Evolutionary conservation across 1,140 invertebrate genomes (phyloP).

Genomic region (Ylistrum balloti): DNA sequence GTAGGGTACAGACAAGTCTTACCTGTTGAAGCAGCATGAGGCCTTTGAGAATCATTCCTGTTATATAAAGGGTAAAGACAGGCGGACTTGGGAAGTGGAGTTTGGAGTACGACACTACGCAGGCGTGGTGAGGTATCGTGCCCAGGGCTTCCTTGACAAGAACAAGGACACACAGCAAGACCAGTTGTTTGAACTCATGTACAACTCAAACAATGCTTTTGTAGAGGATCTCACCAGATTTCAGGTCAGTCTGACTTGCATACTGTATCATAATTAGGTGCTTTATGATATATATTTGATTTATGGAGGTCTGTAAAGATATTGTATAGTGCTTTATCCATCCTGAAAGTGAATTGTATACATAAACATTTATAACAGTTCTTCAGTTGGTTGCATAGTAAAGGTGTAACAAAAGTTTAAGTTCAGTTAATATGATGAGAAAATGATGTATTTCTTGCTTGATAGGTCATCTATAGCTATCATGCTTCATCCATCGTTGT

Average conservation of each 20-base stretch:
- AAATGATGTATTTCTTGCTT: too few species aligned
- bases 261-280: too few species aligned
- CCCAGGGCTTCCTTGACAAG: slow-evolving; percentile 98
- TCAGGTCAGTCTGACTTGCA: slow-evolving; percentile 84
- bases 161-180: slow-evolving; percentile 99
- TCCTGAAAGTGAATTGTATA: too few species aligned
- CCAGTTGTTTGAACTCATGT: slow-evolving; percentile 96
- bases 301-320: too few species aligned
- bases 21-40: slow-evolving; percentile 93
- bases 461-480: too few species aligned
- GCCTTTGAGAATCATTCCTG: slow-evolving; percentile 93
- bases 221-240: slow-evolving; percentile 93
- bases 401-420: too few species aligned
- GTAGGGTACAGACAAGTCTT: slow-evolving; percentile 92
- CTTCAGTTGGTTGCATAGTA: too few species aligned
- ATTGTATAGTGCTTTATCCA: too few species aligned
- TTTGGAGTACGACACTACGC: slow-evolving; percentile 99
- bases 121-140: slow-evolving; percentile 98
- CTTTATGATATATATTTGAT: too few species aligned
- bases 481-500: too few species aligned
- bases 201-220: slow-evolving; percentile 92
- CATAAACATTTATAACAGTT: too few species aligned
- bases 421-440: too few species aligned
- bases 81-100: slow-evolving; percentile 90
- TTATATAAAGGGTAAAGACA: slow-evolving; percentile 88